Evolutionary conservation across 2,113 vertebrate species (phyloP), one percentile per base, ranked within the genome.

Genomic region (Lepus europaeus): DNA sequence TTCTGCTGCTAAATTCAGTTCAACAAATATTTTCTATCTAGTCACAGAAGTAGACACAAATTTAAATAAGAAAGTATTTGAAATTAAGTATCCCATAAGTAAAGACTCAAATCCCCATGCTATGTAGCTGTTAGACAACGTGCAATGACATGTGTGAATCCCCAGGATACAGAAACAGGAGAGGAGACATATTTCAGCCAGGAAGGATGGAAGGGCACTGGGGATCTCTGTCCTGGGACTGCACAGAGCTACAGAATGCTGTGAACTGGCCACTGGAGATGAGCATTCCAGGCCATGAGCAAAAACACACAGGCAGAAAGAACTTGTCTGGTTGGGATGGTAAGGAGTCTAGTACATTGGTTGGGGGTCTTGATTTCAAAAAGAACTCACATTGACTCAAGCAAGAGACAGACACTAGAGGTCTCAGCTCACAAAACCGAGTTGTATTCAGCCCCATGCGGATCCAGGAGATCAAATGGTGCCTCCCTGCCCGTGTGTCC

Each of bases 1-100:
- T 83, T 87, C 89, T 81, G 85, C 51, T 76, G 49, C 17, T 68
- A 88, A 74, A 89, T n/a, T 79, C 51, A 7, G 5, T 31, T 95
- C 45, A 90, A 91, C 51, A 70, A 76, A 72, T 68, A 84, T 83
- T 69, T 87, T 87, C 16, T 31, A 9, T 69, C 22, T 70, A 19
- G 56, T 90, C 59, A 70, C 14, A 82, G 59, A 66, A 88, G 45
- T 80, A 16, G 27, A 33, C 79, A 69, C 45, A 70, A 14, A 88
- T 14, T 70, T 84, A 83, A 92, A 68, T 51, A 25, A 91, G 27
- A 87, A 92, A 85, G 29, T 9, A 8, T 51, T 56, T 68, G 39
- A 89, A 94, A 72, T 33, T 31, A 59, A 93, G 19, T 33, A 78
- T 39, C 33, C 36, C 45, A 11, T 49, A 72, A 33, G 45, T 23